Base-by-base conservation (phyloP, 2,113 vertebrate species). In the Sigmodon hispidus region DNA sequence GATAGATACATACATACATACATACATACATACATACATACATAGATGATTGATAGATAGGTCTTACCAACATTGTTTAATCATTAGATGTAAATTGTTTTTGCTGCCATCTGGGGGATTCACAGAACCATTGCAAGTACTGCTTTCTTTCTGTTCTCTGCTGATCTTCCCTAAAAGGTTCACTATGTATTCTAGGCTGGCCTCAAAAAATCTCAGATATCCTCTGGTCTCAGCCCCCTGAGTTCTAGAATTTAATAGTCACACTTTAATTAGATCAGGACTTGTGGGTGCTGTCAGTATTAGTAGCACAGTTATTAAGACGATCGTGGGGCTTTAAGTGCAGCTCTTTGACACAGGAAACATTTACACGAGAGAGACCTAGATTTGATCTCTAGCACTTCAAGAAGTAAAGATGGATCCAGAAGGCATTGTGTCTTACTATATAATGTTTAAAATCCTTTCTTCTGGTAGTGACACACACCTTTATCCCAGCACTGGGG, bases 31-130 rank as follows among this genome's bases (percentile, higher is more conserved):
- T 12, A 79, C 10, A n/a, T 34, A 52, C 7, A 34, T 5, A 52
- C 3, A 52, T 57, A 24, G 16, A 77, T 34, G 17, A 50, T 79
- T 52, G 70, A 92, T 36, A 86, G 43, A 84, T 36, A 1, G 22
- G 87, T 31, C n/a, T 87, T 81, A 90, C 21, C 1, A 36, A 90
- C 15, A 19, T 69, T 96, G 50, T 77, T 94, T 26, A 69, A 73
- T 0, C 57, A n/a, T 84, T 90, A 86, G 43, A 36, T 50, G 0
- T 31, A 95, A 70, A 94, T 29, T 95, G 97, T 73, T 73, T 55
- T 98, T 34, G 97, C 98, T 97, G 98, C 98, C 98, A 96, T 96
- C 98, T 99, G 97, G 97, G 40, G 98, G 98, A 97, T 13, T 81
- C 91, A n/a, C 0, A 72, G 31, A 77, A 59, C 77, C 8, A 95